Evolutionary conservation across 2,113 vertebrate species (phyloP), one percentile per base, ranked within the genome.

Genomic region (Sphaerodactylus townsendi): DNA sequence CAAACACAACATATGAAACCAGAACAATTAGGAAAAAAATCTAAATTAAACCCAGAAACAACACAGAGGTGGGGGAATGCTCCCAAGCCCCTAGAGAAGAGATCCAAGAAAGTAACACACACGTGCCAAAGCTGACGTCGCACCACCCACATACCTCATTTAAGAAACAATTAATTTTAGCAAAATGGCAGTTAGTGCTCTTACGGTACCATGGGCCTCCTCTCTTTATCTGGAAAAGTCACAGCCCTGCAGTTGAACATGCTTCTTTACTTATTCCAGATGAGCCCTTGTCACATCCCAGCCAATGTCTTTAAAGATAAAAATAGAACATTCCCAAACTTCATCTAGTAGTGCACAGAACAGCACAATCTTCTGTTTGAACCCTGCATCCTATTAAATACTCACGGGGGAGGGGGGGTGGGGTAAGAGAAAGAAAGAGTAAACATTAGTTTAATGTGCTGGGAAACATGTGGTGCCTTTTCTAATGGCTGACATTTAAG

Each of bases 401-500:
- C 65, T 48, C 35, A 35, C 2, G 48, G 65, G 74, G 21, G n/a
- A 50, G 21, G n/a, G 33, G 5, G 64, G 69, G 80, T 14, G 70
- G 39, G 33, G 9, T 30, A 37, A 35, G 35, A 39, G 78, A 79
- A 71, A 71, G 50, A 84, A 59, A 77, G 53, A 85, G 41, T 72
- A 79, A 85, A 85, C 76, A 79, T 50, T n/a, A 66, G 39, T 37
- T 83, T 75, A 79, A 64, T 41, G 39, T 37, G 68, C 69, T 85
- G 64, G 76, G 83, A 85, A 85, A 85, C 83, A 85, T 78, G 53
- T 85, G 83, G 76, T 48, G 68, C 53, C 53, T 85, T 72, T 56
- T 75, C 59, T 48, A 35, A 72, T 41, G 48, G 35, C 33, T 68
- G 75, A 78, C 83, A 72, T 72, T 79, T 78, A 62, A 78, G 65